These are phyloP conservation scores for Amphiprion ocellaris DNA, from an alignment of 2,113 vertebrate species.

Conservation along the genomic window DNA sequence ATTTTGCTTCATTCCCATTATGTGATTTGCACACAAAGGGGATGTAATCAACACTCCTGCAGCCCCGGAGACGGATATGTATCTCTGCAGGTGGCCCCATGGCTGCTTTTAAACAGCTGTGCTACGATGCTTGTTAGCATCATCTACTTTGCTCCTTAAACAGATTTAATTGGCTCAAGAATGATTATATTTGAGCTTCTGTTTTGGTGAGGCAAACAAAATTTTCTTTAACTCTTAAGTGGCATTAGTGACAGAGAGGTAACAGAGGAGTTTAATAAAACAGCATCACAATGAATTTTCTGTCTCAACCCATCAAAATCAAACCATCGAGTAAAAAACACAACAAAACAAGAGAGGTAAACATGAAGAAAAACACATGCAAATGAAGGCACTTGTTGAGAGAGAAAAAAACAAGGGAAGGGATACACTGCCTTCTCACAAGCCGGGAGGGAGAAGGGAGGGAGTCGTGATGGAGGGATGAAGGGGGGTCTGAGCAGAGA, in stretches of 20 bases:
- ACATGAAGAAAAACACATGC: slow-evolving; percentile 61
- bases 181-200: slow-evolving; percentile 46
- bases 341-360: slow-evolving; percentile 50
- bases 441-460: slow-evolving; percentile 53
- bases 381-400: slow-evolving; percentile 63
- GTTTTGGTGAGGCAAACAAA: slow-evolving; percentile 49
- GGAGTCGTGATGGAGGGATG: slow-evolving; percentile 63
- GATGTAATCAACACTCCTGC: slow-evolving; percentile 59
- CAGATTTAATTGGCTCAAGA: slow-evolving; percentile 60
- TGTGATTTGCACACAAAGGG: slow-evolving; percentile 66
- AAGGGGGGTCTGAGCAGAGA: slow-evolving; percentile 67
- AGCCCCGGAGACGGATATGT: slow-evolving; percentile 41
- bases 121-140: slow-evolving; percentile 48
- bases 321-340: slow-evolving; percentile 37
- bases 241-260: slow-evolving; percentile 65
- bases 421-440: slow-evolving; percentile 84
- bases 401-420: slow-evolving; percentile 39
- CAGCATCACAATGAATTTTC: slow-evolving; percentile 23
- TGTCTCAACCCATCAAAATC: slow-evolving; percentile 41
- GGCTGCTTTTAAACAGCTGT: slow-evolving; percentile 72
- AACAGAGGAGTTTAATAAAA: slow-evolving; percentile 60
- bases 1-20: slow-evolving; percentile 58
- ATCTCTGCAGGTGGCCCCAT: slow-evolving; percentile 68
- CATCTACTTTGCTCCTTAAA: slow-evolving; percentile 49
- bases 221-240: slow-evolving; percentile 40